Evolutionary conservation across 1,140 invertebrate species (phyloP).

Genomic region (Conus betulinus): DNA sequence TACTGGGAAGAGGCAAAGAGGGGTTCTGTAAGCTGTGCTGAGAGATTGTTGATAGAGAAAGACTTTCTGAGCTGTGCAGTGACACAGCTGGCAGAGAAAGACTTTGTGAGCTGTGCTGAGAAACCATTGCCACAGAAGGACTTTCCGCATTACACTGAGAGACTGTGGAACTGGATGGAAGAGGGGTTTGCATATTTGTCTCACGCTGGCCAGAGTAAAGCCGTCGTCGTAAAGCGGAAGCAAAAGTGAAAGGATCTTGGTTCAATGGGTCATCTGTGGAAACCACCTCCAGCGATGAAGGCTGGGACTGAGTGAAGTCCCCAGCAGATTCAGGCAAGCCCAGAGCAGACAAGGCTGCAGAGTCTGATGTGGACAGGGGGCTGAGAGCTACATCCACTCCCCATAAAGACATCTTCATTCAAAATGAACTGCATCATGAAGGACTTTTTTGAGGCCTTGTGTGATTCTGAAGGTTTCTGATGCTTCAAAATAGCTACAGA

Average conservation of each 20-base stretch:
- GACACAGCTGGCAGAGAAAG: too few relatives aligned
- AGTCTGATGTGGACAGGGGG: neutral
- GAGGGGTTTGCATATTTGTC: neutral
- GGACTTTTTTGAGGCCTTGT: neutral
- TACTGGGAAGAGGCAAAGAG: neutral
- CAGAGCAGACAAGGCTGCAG: neutral
- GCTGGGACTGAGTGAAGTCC: neutral
- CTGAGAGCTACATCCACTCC: neutral
- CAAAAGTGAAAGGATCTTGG: too few relatives aligned
- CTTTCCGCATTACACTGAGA: too few relatives aligned
- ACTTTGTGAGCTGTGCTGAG: too few relatives aligned
- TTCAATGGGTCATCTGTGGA: too few relatives aligned
- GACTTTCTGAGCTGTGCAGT: too few relatives aligned
- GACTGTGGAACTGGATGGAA: neutral
- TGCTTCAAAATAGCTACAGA: neutral
- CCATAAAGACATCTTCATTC: constrained; percentile 20
- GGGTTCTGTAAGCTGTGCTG: neutral
- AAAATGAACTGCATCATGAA: constrained; percentile 7
- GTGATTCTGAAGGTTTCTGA: neutral
- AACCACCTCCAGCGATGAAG: too few relatives aligned
- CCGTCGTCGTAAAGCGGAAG: too few relatives aligned
- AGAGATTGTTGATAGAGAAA: neutral
- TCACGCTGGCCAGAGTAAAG: too few relatives aligned
- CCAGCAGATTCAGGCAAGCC: too few relatives aligned
- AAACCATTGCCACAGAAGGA: too few relatives aligned